These are phyloP conservation scores for Calidris pugnax DNA, from an alignment of 2,113 vertebrate species.

Conservation along the genomic window DNA sequence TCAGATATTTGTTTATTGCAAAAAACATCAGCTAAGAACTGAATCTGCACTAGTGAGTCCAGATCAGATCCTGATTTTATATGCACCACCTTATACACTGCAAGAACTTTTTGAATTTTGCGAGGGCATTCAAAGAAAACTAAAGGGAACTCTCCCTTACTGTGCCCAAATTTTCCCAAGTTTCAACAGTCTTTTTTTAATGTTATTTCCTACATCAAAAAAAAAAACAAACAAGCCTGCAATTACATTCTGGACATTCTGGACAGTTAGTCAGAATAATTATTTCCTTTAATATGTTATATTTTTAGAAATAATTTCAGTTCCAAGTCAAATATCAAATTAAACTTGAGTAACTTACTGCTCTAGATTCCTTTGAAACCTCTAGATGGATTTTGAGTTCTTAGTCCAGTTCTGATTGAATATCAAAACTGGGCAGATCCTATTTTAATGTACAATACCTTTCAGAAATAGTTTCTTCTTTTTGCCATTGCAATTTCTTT, in stretches of 20 bases:
- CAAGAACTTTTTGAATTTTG: background rate
- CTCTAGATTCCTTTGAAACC: background rate
- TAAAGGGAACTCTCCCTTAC: background rate
- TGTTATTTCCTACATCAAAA: background rate
- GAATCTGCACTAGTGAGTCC: background rate
- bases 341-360: background rate
- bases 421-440: background rate
- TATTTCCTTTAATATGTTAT: background rate
- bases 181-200: background rate
- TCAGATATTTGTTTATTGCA: background rate
- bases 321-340: background rate
- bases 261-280: background rate
- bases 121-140: background rate
- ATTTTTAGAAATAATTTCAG: background rate
- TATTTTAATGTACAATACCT: background rate
- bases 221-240: background rate
- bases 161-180: fast-evolving
- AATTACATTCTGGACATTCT: background rate
- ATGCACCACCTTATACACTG: background rate
- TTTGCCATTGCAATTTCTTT: background rate
- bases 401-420: too few species aligned
- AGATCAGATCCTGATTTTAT: background rate
- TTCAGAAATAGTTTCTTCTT: background rate
- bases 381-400: background rate
- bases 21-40: background rate